These are phyloP conservation scores for Butorides virescens DNA, from an alignment of 2,113 vertebrate species.

Conservation along the genomic window DNA sequence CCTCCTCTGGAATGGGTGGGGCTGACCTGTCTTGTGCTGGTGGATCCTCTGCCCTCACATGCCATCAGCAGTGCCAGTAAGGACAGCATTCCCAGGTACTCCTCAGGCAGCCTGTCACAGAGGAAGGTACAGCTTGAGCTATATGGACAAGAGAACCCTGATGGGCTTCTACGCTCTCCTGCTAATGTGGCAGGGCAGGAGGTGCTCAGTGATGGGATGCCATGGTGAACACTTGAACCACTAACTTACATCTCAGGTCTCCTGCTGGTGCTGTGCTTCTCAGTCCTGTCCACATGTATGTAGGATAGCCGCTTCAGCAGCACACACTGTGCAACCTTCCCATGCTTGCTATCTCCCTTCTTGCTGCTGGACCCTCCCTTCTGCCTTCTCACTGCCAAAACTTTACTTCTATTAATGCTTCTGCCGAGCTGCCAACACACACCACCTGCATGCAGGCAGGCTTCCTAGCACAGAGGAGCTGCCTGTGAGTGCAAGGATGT, in stretches of 20 bases:
- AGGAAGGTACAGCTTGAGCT: background rate
- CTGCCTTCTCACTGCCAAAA: background rate
- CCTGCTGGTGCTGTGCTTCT: background rate
- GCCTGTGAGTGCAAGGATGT: background rate
- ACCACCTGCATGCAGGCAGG: background rate
- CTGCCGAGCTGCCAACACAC: background rate
- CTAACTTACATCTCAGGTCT: background rate
- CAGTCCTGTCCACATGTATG: background rate
- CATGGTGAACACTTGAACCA: background rate
- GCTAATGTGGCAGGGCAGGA: background rate
- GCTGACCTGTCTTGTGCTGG: background rate
- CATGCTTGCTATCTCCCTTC: background rate
- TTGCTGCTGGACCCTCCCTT: background rate
- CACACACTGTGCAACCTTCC: background rate
- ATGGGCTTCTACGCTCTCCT: fast-evolving
- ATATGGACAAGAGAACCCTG: background rate
- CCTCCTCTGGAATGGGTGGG: background rate
- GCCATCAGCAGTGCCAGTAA: background rate
- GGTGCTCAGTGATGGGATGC: background rate
- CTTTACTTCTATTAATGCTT: background rate
- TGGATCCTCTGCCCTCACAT: background rate
- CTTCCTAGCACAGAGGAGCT: background rate
- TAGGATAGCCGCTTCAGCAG: background rate
- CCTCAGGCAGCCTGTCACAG: background rate
- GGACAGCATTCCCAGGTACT: background rate